Conservation (phyloP, 2,888 invertebrate species). For the Drosophila maculinotata region DNA sequence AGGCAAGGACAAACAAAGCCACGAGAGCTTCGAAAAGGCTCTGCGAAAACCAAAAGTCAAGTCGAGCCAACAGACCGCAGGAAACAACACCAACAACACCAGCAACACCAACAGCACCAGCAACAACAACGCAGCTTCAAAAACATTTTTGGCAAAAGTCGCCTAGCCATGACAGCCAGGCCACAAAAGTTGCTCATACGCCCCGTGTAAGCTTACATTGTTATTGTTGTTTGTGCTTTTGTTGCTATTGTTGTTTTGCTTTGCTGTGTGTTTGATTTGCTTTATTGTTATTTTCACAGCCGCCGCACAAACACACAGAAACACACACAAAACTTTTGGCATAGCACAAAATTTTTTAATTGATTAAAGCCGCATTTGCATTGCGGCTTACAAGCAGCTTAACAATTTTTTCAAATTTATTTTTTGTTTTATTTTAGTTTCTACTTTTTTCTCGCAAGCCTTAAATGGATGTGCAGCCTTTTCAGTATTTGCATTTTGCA, state of each 20-base stretch:
- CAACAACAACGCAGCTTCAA: conserved; percentile 36
- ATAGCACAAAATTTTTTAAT: conserved; percentile 74
- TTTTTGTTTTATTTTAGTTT: conserved; percentile 23
- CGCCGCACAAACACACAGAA: conserved; percentile 26
- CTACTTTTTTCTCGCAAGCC: conserved; percentile 3
- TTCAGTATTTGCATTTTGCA: conserved; percentile 37
- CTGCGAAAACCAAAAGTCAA: conserved; percentile 77
- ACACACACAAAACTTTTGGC: conserved; percentile 53
- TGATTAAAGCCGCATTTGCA: conserved; percentile 81
- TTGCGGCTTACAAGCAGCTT: conserved; percentile 77
- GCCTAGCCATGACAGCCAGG: conserved; percentile 63
- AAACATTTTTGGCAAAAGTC: conserved; percentile 71
- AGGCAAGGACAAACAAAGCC: conserved; percentile 76
- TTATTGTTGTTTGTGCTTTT: conserved; percentile 20
- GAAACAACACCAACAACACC: conserved; percentile 35
- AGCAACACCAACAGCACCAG: conserved; percentile 21
- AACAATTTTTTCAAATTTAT: conserved; percentile 47
- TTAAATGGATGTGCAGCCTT: neutral
- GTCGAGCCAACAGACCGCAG: conserved; percentile 78
- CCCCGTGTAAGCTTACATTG: conserved; percentile 44
- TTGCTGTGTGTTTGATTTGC: conserved; percentile 63
- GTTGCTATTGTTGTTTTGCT: neutral
- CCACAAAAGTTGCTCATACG: conserved; percentile 72
- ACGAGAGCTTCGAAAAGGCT: conserved; percentile 67
- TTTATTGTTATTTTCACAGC: conserved; percentile 65